A percentile compares a stretch with the other conserved stretches of the same genome.
These are phyloP conservation scores for Entomobrya multifasciata DNA, from an alignment of 2,888 invertebrate species.

Conservation along the genomic window DNA sequence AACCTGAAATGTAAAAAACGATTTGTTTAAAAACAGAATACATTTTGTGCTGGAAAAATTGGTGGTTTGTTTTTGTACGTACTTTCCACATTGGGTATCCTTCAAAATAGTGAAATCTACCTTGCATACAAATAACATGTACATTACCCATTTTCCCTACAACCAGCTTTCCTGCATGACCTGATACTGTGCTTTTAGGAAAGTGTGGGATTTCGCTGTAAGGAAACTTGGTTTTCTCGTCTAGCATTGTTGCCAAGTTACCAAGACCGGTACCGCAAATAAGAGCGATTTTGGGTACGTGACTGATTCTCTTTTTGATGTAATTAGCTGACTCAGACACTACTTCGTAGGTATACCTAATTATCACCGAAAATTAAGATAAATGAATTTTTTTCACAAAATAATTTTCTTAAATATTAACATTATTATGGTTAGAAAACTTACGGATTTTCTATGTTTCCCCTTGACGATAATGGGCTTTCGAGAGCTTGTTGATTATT, in stretches of 20 bases:
- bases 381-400: no score
- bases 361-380: no score
- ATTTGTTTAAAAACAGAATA: neutral
- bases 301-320: slow-evolving; percentile 86
- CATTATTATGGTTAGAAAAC: no score
- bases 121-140: slow-evolving; percentile 97
- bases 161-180: slow-evolving; percentile 95
- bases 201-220: slow-evolving; percentile 97
- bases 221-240: slow-evolving; percentile 87
- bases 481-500: no score
- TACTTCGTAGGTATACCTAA: slow-evolving; percentile 91
- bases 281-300: slow-evolving; percentile 92
- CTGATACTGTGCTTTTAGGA: slow-evolving; percentile 94
- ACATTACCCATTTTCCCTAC: slow-evolving; percentile 92
- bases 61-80: no score
- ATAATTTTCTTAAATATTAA: no score
- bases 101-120: slow-evolving; percentile 98
- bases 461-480: no score
- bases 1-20: slow-evolving; percentile 84
- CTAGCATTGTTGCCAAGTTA: slow-evolving; percentile 74
- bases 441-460: no score
- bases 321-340: slow-evolving; percentile 89
- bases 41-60: no score
- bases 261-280: slow-evolving; percentile 97
- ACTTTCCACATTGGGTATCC: slow-evolving; percentile 96